Conservation (phyloP, 2,797 vertebrate genomes). For the Threskiornis aethiopicus region DNA sequence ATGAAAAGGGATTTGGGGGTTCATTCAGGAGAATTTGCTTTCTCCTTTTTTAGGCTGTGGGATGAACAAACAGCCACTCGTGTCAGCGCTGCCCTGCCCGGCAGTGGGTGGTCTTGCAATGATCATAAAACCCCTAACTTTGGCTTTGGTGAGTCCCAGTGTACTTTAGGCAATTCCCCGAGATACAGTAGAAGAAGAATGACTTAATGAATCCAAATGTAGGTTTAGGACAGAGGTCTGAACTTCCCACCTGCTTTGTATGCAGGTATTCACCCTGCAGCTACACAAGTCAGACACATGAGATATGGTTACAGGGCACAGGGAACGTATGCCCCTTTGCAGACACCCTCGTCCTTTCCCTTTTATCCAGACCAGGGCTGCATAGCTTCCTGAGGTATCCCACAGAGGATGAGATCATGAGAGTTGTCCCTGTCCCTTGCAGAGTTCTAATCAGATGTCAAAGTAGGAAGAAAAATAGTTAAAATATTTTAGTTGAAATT, state of each 20-base stretch:
- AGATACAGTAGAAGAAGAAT: not conserved
- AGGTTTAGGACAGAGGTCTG: not conserved
- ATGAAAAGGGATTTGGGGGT: not conserved
- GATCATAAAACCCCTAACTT: not conserved
- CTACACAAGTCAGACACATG: not conserved
- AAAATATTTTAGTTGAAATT: not conserved
- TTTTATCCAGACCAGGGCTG: not conserved
- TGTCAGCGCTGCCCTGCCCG: not conserved
- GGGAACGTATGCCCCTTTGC: not conserved
- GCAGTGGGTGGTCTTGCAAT: not conserved
- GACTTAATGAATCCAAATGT: not conserved
- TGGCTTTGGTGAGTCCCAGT: not conserved
- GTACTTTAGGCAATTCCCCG: not conserved
- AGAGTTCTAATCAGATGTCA: not conserved
- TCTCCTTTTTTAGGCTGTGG: not conserved
- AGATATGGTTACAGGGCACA: not conserved
- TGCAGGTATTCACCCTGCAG: not conserved
- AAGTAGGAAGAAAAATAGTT: not conserved
- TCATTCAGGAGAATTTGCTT: not conserved
- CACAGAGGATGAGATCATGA: not conserved
- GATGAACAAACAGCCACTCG: not conserved
- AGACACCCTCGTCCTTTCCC: not conserved
- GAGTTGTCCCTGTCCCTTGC: not conserved
- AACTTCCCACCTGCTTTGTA: not conserved
- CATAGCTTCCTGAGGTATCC: not conserved